Evolutionary conservation across 2,113 vertebrate species (phyloP), one percentile per base, ranked within the genome.

Genomic region (Catharus fuscescens): DNA sequence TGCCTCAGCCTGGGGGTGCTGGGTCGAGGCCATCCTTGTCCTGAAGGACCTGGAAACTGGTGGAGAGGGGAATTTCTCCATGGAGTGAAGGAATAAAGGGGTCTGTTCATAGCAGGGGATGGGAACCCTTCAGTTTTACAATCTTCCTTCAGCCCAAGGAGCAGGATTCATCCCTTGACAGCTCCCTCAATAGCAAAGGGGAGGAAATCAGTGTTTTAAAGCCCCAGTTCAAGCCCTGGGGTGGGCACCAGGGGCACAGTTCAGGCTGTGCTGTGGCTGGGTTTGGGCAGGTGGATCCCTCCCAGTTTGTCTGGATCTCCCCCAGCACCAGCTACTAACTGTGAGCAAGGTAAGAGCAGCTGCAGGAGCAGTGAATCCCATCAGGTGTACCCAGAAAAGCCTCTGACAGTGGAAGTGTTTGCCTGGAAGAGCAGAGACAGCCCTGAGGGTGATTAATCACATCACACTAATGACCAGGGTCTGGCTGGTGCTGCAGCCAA

Each of bases 1-100:
- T 0, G 2, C 9, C 45, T 16, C n/a, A 16, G 84, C 18, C 29
- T 71, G 54, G 4, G 29, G 8, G 2, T 6, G 3, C 53, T 23
- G 50, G 3, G 26, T 23, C 24, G 62, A 45, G 48, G 29, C 70
- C 31, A 19, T 19, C 42, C 70, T 64, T 29, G n/a, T 14, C 42
- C 79, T 18, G 34, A 16, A 14, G 38, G 32, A 17, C 42, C 38
- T 12, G 53, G 42, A 18, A 10, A n/a, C 6, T 9, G 8, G 13
- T 12, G 42, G 45, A 2, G 26, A 48, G 21, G 40, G 32, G 34
- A 56, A 48, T 26, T 20, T 15, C 40, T 81, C 31, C 5, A 0
- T 13, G 38, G 1, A 38, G 8, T 4, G 56, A 6, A 47, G 15
- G 62, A n/a, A 25, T 15, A 64, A 34, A 45, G 36, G 42, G 13